These are phyloP conservation scores for Gobionotothen gibberifrons DNA, from an alignment of 2,797 vertebrate species.

Conservation along the genomic window DNA sequence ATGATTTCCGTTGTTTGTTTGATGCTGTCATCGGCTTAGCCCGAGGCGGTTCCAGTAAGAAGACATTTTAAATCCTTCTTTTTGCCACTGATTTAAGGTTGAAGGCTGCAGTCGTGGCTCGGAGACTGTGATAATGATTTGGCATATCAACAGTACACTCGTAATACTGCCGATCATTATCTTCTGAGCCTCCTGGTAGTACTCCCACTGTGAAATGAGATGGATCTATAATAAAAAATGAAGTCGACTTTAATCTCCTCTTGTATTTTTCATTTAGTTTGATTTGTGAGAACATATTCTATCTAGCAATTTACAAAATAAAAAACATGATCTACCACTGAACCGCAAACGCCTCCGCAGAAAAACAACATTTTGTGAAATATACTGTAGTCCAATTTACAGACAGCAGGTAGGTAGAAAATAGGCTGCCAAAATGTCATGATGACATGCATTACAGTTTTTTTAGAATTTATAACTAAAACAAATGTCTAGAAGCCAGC, in stretches of 20 bases:
- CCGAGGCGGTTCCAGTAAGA: constrained; percentile 39
- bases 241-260: constrained; percentile 7
- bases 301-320: not conserved
- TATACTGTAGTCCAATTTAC: not conserved
- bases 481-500: not conserved
- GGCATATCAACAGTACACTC: constrained; percentile 18
- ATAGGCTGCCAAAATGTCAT: not conserved
- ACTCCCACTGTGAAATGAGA: constrained; percentile 3
- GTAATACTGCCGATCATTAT: constrained; percentile 18
- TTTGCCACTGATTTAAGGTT: constrained; percentile 36
- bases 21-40: constrained; percentile 53
- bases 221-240: not conserved
- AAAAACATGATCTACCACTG: not conserved
- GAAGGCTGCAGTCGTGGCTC: constrained; percentile 20
- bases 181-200: constrained; percentile 8
- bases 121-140: constrained; percentile 39
- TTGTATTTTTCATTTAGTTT: not conserved
- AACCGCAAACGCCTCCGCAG: not conserved
- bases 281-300: not conserved
- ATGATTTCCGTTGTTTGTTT: constrained; percentile 53
- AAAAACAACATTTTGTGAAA: not conserved
- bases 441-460: not conserved
- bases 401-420: not conserved
- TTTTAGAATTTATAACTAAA: not conserved
- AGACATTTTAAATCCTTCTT: constrained; percentile 48